phyloP scores from a whole-genome alignment of 2,797 vertebrate species.

The Lepilemur ruficaudatus region DNA sequence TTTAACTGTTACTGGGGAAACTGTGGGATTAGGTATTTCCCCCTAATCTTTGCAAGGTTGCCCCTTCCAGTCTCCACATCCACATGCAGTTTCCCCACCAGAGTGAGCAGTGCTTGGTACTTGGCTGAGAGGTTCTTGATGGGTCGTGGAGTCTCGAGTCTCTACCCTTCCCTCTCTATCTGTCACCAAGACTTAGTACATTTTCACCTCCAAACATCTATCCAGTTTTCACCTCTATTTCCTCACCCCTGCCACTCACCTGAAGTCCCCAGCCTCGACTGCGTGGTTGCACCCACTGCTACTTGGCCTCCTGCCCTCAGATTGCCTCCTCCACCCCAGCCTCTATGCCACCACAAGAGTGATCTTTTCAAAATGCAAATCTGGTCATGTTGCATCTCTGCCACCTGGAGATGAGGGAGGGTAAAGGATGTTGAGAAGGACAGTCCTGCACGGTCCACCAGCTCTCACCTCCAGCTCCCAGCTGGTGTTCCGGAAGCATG shows the following conservation, averaged over 20 bases:
- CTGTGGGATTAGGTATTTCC: too few relatives aligned
- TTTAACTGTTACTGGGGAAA: too few relatives aligned
- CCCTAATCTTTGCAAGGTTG: too few relatives aligned
- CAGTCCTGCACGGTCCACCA: rapidly evolving
- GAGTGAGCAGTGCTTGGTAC: background rate
- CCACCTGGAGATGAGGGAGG: background rate
- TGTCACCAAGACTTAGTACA: background rate
- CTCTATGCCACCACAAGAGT: background rate
- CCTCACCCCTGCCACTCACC: background rate
- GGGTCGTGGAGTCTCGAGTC: background rate
- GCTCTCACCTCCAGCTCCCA: background rate
- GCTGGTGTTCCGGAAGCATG: background rate
- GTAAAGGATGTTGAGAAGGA: background rate
- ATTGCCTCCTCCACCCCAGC: background rate
- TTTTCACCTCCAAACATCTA: background rate
- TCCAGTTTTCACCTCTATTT: background rate
- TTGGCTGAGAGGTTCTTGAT: background rate
- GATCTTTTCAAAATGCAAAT: background rate
- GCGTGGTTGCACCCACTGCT: rapidly evolving
- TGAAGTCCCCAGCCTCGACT: background rate
- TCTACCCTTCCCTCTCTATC: background rate
- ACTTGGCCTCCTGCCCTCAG: background rate
- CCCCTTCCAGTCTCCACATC: background rate
- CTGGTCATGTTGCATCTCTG: background rate
- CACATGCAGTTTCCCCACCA: background rate